These are phyloP conservation scores for Hipparchia semele DNA, from an alignment of 2,888 invertebrate species.

Conservation along the genomic window DNA sequence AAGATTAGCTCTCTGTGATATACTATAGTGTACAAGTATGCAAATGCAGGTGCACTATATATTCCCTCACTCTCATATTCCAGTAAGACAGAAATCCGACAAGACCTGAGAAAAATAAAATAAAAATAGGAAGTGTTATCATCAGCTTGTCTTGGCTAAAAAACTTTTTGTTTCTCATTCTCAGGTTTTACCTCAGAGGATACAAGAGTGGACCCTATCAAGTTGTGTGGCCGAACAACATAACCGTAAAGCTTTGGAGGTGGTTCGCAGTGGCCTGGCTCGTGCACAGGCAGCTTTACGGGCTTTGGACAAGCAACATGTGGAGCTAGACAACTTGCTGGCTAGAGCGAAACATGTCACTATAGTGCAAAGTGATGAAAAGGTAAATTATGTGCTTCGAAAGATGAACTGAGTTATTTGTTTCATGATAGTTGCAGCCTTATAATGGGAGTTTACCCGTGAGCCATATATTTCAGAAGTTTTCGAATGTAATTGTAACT, in stretches of 20 bases:
- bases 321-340: slow-evolving; percentile 90
- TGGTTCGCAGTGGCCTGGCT: slow-evolving; percentile 90
- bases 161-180: background rate
- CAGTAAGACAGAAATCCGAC: no score
- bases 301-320: slow-evolving; percentile 90
- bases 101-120: no score
- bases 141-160: no score
- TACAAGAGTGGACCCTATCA: slow-evolving; percentile 96
- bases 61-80: no score
- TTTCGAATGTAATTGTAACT: no score
- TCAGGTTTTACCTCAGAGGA: slow-evolving; percentile 92
- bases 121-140: no score
- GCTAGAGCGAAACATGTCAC: slow-evolving; percentile 88
- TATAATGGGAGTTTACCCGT: background rate
- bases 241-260: slow-evolving; percentile 86
- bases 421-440: background rate
- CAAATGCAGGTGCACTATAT: no score
- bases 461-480: no score
- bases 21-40: no score
- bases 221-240: slow-evolving; percentile 94
- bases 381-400: slow-evolving; percentile 50
- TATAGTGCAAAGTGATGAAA: slow-evolving; percentile 83
- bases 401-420: background rate
- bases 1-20: no score
- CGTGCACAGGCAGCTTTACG: slow-evolving; percentile 90